These are phyloP conservation scores for Lasaia peninsularis DNA, from an alignment of 1,140 invertebrate genomes.

Conservation along the genomic window DNA sequence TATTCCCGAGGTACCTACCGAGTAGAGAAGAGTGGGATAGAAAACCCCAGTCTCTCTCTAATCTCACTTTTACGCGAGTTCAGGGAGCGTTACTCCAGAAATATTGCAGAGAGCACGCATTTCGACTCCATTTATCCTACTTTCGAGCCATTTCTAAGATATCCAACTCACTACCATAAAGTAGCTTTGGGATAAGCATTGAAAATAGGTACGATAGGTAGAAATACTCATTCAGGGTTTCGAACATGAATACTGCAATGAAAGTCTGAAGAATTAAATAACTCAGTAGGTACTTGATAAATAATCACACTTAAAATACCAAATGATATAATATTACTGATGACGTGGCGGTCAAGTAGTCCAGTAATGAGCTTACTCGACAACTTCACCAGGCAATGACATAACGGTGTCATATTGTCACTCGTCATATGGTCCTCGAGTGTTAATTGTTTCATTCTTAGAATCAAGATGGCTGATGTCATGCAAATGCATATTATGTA, in stretches of 20 bases:
- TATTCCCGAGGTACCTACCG: too few relatives aligned
- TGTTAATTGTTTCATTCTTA: background rate
- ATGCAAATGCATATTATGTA: background rate
- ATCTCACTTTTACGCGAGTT: too few relatives aligned
- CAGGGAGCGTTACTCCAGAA: too few relatives aligned
- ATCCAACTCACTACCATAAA: too few relatives aligned
- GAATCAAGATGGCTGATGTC: background rate
- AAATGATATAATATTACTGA: background rate
- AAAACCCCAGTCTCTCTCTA: too few relatives aligned
- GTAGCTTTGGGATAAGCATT: too few relatives aligned
- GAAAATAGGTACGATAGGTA: too few relatives aligned
- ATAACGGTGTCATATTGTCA: slow-evolving; percentile 3
- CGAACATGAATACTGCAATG: background rate
- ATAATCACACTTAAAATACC: background rate
- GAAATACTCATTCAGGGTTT: too few relatives aligned
- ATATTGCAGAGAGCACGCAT: too few relatives aligned
- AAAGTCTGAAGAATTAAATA: background rate
- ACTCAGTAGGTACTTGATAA: background rate
- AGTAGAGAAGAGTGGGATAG: too few relatives aligned
- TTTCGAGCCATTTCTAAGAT: too few relatives aligned
- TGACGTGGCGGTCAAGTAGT: slow-evolving; percentile 3
- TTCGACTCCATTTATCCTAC: too few relatives aligned
- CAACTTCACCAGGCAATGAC: slow-evolving; percentile 4
- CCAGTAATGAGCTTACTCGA: slow-evolving; percentile 1
- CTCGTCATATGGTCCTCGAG: background rate